Conservation (phyloP, 64 coral and sea anemone species). For the Montipora capricornis region DNA sequence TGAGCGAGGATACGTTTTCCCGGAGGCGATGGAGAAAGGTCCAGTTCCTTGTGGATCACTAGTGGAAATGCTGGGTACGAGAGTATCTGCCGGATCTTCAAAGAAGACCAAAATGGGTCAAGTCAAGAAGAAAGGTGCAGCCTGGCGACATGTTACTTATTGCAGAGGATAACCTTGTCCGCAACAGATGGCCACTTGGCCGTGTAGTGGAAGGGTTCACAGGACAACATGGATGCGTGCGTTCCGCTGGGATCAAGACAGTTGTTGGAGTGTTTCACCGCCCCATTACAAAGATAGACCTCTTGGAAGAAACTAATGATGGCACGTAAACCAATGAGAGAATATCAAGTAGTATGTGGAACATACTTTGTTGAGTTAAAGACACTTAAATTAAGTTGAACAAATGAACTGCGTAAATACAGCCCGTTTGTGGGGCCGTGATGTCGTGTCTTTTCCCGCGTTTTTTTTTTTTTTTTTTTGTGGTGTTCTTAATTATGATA, state of each 20-base stretch:
- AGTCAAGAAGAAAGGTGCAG: not conserved
- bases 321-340: not conserved
- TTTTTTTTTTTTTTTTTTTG: too few relatives aligned
- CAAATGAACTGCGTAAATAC: not conserved
- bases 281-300: constrained; percentile 22
- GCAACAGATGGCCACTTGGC: not conserved
- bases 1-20: too few relatives aligned
- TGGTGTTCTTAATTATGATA: too few relatives aligned
- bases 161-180: not conserved
- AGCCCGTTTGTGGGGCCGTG: too few relatives aligned
- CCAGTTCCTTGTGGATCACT: too few relatives aligned
- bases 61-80: constrained; percentile 31
- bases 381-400: not conserved
- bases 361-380: not conserved
- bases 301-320: constrained; percentile 43
- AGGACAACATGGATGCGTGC: constrained; percentile 51
- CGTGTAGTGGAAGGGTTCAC: constrained; percentile 63
- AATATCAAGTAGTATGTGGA: not conserved
- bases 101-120: constrained; percentile 35
- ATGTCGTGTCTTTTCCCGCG: not conserved
- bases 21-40: too few relatives aligned
- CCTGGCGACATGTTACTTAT: not conserved
- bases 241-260: constrained; percentile 40
- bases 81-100: constrained; percentile 48
- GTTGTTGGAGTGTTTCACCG: not conserved